Percentiles rank a stretch among this genome's conserved stretches.
phyloP scores from a whole-genome alignment of 2,113 vertebrate genomes.

The Parus major region DNA sequence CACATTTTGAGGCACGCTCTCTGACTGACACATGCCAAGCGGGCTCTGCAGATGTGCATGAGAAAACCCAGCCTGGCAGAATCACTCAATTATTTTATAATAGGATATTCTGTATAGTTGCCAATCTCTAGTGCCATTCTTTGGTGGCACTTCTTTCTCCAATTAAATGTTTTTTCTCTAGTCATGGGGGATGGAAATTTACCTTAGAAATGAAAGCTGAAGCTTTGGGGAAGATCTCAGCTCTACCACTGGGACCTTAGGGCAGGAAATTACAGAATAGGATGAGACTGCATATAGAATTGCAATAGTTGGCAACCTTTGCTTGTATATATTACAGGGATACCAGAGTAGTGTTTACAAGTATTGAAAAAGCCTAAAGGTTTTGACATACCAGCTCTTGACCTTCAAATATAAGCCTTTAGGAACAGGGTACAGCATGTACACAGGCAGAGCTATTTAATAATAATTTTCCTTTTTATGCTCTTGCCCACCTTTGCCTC shows the following conservation, averaged over 20 bases:
- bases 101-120: background rate
- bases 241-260: background rate
- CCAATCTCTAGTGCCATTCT: background rate
- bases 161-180: background rate
- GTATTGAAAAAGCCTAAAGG: background rate
- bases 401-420: constrained; percentile 28
- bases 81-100: background rate
- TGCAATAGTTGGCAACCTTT: constrained; percentile 19
- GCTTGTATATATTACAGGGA: background rate
- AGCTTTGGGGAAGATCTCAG: background rate
- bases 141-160: background rate
- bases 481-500: background rate
- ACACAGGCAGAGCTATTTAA: background rate
- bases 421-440: background rate
- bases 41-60: background rate
- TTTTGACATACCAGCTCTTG: constrained; percentile 25
- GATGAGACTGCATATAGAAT: background rate
- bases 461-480: background rate
- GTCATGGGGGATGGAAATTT: background rate
- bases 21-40: background rate
- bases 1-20: fast-evolving
- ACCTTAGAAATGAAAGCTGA: background rate
- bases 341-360: background rate
- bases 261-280: background rate
- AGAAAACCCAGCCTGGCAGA: background rate